phyloP scores from a whole-genome alignment of 2,113 vertebrate genomes.

The Tragelaphus imberbis region DNA sequence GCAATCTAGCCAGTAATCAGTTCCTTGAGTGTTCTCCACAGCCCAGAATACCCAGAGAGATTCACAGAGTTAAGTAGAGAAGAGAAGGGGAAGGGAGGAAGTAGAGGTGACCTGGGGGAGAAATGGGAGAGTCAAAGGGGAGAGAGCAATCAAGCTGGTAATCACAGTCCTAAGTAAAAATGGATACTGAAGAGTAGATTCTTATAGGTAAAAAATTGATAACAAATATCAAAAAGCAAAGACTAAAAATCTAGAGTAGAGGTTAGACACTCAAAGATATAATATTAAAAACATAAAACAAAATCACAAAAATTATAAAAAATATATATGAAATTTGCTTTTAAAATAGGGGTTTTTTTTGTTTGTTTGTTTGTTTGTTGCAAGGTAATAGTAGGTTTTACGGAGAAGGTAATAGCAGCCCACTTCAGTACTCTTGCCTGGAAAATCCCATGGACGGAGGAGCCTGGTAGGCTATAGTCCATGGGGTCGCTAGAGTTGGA shows the following conservation, averaged over 20 bases:
- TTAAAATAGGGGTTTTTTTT: not conserved
- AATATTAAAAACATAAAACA: not conserved
- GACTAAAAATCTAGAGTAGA: not conserved
- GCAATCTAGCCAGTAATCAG: not conserved
- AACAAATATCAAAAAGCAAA: not conserved
- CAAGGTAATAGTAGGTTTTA: not conserved
- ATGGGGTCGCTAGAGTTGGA: no score
- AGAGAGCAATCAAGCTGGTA: not conserved
- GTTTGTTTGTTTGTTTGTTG: no score
- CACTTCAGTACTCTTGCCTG: no score
- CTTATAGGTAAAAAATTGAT: not conserved
- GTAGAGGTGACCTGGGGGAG: not conserved
- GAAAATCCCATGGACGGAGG: accelerated
- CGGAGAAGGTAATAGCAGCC: no score
- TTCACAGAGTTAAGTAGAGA: not conserved
- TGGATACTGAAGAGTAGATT: not conserved
- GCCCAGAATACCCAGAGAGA: not conserved
- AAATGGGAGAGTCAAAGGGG: not conserved
- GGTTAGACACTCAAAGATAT: not conserved
- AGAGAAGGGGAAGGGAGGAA: not conserved
- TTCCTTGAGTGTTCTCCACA: not conserved
- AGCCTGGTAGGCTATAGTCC: no score
- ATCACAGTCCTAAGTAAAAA: not conserved
- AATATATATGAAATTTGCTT: not conserved
- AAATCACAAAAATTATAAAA: not conserved